phyloP scores from a whole-genome alignment of 2,113 vertebrate species.

The Indri indri region DNA sequence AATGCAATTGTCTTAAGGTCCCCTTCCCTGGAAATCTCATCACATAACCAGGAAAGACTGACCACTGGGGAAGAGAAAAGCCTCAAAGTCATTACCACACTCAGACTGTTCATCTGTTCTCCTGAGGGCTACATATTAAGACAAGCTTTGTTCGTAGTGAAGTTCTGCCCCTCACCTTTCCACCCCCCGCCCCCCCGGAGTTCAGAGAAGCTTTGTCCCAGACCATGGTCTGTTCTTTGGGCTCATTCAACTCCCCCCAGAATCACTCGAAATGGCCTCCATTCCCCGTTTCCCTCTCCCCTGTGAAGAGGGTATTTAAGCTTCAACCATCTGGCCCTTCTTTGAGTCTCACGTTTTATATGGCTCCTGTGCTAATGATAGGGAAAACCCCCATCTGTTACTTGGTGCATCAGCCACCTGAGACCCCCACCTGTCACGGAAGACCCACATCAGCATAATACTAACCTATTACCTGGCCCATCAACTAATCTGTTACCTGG shows the following conservation, averaged over 20 bases:
- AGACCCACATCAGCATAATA: too few relatives aligned
- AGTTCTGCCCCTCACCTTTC: neutral
- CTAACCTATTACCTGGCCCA: too few relatives aligned
- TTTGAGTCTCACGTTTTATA: neutral
- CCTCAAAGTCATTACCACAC: neutral
- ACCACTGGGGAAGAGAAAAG: neutral
- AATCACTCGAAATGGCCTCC: neutral
- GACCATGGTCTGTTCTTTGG: neutral
- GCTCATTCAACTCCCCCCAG: neutral
- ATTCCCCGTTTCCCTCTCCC: neutral
- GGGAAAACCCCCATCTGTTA: too few relatives aligned
- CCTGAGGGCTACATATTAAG: neutral
- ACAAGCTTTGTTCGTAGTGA: neutral
- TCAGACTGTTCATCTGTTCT: neutral
- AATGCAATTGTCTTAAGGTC: neutral
- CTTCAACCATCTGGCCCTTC: neutral
- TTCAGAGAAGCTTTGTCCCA: neutral
- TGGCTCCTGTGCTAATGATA: neutral
- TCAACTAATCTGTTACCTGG: too few relatives aligned
- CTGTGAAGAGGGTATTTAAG: neutral
- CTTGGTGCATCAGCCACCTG: too few relatives aligned
- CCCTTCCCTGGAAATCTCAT: neutral
- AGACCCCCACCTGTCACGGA: too few relatives aligned
- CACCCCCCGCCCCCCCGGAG: neutral
- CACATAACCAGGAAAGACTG: neutral